Base-by-base conservation (phyloP, 2,113 vertebrate genomes). In the Rutilus rutilus region DNA sequence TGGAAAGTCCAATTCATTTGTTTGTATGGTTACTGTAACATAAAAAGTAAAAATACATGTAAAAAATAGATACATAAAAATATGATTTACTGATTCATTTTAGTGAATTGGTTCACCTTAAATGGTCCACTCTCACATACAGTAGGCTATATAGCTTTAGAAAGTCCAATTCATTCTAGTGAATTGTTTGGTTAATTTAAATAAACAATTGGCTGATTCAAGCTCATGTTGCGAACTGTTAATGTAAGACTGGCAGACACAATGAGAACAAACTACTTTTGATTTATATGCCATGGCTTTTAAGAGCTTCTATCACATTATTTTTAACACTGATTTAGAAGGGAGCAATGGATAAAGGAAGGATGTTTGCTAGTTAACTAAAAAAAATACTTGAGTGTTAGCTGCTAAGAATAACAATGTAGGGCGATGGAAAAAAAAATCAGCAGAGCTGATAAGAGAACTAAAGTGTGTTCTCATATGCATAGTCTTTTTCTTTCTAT, bases 331-430 rank as follows among this genome's bases (percentile, higher is more conserved):
- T 77, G 50, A 77, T 77, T 77, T 54, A 52, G 75, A 77, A 77
- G 47, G 45, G 39, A 47, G n/a, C 39, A 75, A 17, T 52, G 15
- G 75, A 77, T 77, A 77, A 77, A 54, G 25, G 62, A 67, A 65
- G 42, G 62, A 67, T 33, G 42, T 33, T 82, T 82, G 62, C 42
- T 10, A 42, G 42, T 50, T 82, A 47, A 67, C 79, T 27, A 27
- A 65, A 67, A 65, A 11, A 80, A 39, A 47, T 9, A 23, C 36
- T 42, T 47, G 42, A 81, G 6, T 8, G 62, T 82, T 52, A 67
- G 25, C 8, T 30, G 42, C 45, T 82, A 69, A 82, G 45, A 69
- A 69, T 82, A 69, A 69, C 45, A 82, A 82, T 82, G 25, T 19
- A 50, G 62, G 21, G 2, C 12, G 21, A 82, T 33, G 81, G 82